Evolutionary conservation across 2,113 vertebrate species (phyloP).

Genomic region (Apaloderma vittatum): DNA sequence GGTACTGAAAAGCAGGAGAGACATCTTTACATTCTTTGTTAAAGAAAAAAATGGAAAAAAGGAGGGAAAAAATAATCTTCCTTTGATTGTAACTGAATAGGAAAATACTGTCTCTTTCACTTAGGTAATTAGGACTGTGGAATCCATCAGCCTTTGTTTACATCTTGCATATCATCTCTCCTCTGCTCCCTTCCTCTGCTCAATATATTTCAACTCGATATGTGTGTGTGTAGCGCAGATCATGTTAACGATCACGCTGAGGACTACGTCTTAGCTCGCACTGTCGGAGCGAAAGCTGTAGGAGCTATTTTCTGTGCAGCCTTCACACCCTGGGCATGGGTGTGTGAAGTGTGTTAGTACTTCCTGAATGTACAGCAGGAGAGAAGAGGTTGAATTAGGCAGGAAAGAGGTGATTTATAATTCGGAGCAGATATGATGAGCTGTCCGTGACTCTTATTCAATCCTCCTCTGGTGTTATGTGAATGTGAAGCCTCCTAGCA

Average conservation of each 20-base stretch:
- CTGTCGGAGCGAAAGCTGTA: neutral
- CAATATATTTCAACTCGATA: fast-evolving
- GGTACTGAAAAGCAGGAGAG: neutral
- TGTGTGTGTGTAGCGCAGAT: fast-evolving
- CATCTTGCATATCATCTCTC: neutral
- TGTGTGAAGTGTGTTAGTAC: no score
- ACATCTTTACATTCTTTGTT: neutral
- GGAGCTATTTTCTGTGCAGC: neutral
- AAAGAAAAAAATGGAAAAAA: neutral
- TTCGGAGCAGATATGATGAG: neutral
- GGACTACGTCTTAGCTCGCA: neutral
- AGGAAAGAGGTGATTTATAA: neutral
- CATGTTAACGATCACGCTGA: fast-evolving
- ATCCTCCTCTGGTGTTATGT: fast-evolving
- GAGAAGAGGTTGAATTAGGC: neutral
- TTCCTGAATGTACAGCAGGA: neutral
- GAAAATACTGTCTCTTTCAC: neutral
- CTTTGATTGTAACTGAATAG: neutral
- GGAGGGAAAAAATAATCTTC: neutral
- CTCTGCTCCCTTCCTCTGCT: neutral
- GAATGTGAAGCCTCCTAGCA: neutral
- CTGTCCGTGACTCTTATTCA: neutral
- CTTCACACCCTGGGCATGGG: neutral
- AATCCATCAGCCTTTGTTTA: neutral
- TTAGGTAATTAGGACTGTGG: neutral